phyloP scores from a whole-genome alignment of 1,140 invertebrate genomes.

The Papilio aristodemus region DNA sequence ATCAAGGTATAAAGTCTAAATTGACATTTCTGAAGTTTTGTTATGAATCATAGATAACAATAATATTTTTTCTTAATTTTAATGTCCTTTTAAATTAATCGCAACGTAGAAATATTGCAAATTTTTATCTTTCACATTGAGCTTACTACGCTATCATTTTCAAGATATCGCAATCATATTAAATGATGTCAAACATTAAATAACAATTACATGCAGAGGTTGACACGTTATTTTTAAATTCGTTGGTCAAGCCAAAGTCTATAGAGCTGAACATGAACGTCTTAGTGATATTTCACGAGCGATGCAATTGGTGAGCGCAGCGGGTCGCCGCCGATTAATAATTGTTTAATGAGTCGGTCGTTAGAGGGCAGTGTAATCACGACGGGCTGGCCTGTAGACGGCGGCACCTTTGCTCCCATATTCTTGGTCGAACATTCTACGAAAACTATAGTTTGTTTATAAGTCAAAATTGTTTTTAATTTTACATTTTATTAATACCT shows the following conservation, averaged over 20 bases:
- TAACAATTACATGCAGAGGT: neutral
- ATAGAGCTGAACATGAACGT: neutral
- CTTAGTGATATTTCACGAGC: slow-evolving; percentile 38
- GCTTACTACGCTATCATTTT: neutral
- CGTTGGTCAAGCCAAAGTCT: neutral
- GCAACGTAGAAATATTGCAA: neutral
- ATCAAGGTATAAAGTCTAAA: neutral
- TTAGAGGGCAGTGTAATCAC: slow-evolving; percentile 37
- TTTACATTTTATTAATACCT: too few relatives aligned
- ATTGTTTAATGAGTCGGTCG: slow-evolving; percentile 50
- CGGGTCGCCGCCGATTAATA: slow-evolving; percentile 47
- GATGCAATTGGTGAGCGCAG: slow-evolving; percentile 47
- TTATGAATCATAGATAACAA: too few relatives aligned
- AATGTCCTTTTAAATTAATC: too few relatives aligned
- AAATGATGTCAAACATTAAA: neutral
- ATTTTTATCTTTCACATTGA: neutral
- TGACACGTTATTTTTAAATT: neutral
- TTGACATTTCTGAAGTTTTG: too few relatives aligned
- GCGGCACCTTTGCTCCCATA: slow-evolving; percentile 19
- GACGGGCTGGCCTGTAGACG: slow-evolving; percentile 32
- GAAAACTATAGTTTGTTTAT: neutral
- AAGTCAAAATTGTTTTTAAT: neutral
- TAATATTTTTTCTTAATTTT: too few relatives aligned
- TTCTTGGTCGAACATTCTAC: neutral
- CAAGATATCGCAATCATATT: neutral